Evolutionary conservation across 2,888 invertebrate species (phyloP), one percentile per base, ranked within the genome.

Genomic region (Branchellion lobata): DNA sequence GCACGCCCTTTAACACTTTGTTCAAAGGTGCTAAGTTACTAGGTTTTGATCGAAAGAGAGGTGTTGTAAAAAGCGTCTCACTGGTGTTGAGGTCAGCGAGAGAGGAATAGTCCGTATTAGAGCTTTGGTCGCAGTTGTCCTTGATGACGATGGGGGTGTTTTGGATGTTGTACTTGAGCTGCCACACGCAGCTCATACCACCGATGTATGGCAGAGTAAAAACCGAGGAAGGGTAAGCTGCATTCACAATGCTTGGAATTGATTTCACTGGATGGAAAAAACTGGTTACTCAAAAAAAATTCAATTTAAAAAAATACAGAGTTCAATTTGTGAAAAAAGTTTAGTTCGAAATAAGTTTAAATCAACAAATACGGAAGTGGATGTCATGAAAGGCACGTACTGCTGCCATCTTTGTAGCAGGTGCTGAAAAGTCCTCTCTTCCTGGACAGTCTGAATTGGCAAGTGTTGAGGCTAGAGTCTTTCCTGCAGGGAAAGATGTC

Each of bases 121-220:
- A 18, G 57, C 33, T 65, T n/a, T 27, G 18, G n/a, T 33, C 36
- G 34, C 77, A 77, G 65, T 77, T 77, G 65, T 57, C 40, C 14
- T 21, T 57, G 29, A 36, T 61, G 18, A 24, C 61, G n/a, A 77
- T 36, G 1, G 77, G 77, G 18, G 77, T 65, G 8, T 3, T 36
- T 77, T 65, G 61, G n/a, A 77, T 33, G 31, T 77, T 77, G 36
- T 77, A 77, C 29, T 77, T 77, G 11, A 61, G 77, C 36, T 77
- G 34, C 77, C 77, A 77, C 11, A 77, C 65, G 34, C 77, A 77
- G 11, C 14, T 14, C 33, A 31, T 33, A 14, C 40, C 65, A 27
- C 14, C 36, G 21, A 24, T 27, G 33, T 31, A 65, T 24, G 65
- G 21, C 40, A 33, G 65, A n/a, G 77, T 36, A n/a, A 57, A 1